phyloP scores from a whole-genome alignment of 1,140 invertebrate species.

The Chironomus striatipennis region DNA sequence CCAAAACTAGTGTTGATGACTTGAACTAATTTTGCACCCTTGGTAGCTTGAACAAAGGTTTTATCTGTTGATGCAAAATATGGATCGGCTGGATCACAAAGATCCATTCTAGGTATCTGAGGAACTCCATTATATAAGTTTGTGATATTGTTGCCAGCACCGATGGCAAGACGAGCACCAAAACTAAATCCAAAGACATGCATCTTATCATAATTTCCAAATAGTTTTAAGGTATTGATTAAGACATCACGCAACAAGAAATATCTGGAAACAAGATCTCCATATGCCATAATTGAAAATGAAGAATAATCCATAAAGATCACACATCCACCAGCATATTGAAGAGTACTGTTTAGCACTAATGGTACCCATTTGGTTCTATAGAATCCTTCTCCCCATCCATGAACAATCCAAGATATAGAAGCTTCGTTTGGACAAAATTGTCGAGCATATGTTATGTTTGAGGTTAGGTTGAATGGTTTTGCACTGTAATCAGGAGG shows the following conservation, averaged over 20 bases:
- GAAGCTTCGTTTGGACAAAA: conserved; percentile 25
- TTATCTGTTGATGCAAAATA: conserved; percentile 33
- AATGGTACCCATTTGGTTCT: conserved; percentile 32
- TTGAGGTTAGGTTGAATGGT: too few species aligned
- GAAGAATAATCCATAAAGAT: conserved; percentile 36
- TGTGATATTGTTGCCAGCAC: conserved; percentile 29
- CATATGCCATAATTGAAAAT: conserved; percentile 30
- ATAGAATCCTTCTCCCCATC: conserved; percentile 36
- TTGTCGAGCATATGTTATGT: too few species aligned
- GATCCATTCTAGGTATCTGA: not conserved
- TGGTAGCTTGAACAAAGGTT: too few species aligned
- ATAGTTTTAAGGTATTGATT: conserved; percentile 28
- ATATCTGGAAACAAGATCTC: conserved; percentile 33
- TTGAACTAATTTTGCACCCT: conserved; percentile 34
- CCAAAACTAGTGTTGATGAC: conserved; percentile 37
- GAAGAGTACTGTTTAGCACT: conserved; percentile 32
- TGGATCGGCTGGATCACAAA: conserved; percentile 38
- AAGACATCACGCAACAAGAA: conserved; percentile 31
- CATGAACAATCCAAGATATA: conserved; percentile 36
- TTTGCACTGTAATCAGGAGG: too few species aligned
- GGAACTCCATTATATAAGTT: not conserved
- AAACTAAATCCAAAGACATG: conserved; percentile 38
- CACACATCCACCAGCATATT: conserved; percentile 36
- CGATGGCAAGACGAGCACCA: conserved; percentile 35
- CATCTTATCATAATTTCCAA: conserved; percentile 32